A percentile compares a stretch with the other conserved stretches of the same genome.
phyloP scores from a whole-genome alignment of 2,113 vertebrate species.

The Erythrocercus mccallii region DNA sequence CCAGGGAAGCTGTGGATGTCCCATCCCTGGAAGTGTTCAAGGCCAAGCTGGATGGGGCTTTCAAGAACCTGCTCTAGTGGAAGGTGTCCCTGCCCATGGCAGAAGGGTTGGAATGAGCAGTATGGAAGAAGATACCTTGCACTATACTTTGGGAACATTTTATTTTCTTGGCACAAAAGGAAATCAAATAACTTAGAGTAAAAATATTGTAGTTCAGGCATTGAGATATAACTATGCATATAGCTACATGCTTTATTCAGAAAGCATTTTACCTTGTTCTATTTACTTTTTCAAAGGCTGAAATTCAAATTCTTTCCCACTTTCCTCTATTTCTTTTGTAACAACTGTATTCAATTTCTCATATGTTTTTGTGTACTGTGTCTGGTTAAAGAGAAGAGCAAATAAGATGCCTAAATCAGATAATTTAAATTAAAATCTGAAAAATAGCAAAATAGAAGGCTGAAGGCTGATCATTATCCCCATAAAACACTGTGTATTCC shows the following conservation, averaged over 20 bases:
- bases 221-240: not conserved
- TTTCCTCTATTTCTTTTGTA: not conserved
- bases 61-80: not conserved
- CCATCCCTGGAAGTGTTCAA: not conserved
- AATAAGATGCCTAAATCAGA: not conserved
- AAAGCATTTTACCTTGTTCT: not conserved
- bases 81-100: not conserved
- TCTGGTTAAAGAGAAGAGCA: not conserved
- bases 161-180: not conserved
- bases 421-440: conserved; percentile 2
- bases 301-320: not conserved
- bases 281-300: not conserved
- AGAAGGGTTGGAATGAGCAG: not conserved
- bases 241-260: not conserved
- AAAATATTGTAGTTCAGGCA: not conserved
- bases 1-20: not conserved
- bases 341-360: not conserved
- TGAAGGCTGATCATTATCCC: not conserved
- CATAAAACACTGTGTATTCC: not conserved
- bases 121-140: not conserved
- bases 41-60: not conserved
- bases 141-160: not conserved
- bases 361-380: not conserved
- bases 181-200: not conserved
- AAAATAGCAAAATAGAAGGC: not conserved